These are phyloP conservation scores for Drosophila paulistorum DNA, from an alignment of 1,140 invertebrate genomes.

Conservation along the genomic window DNA sequence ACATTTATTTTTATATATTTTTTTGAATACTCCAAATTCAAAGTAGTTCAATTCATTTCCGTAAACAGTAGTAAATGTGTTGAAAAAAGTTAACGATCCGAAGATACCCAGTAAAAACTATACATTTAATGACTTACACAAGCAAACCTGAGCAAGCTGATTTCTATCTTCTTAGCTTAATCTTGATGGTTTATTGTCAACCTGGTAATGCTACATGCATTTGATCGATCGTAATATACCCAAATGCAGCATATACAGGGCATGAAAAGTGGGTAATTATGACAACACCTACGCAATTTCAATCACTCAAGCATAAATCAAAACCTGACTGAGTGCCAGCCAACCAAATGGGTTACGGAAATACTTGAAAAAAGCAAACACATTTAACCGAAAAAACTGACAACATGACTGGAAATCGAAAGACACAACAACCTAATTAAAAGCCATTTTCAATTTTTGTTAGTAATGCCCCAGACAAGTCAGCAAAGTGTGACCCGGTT, in stretches of 20 bases:
- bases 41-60: slow-evolving; percentile 3
- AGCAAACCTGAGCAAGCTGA: too few relatives aligned
- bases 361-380: slow-evolving; percentile 4
- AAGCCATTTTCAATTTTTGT: slow-evolving; percentile 64
- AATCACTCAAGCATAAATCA: slow-evolving; percentile 18
- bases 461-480: slow-evolving; percentile 41
- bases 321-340: slow-evolving; percentile 5
- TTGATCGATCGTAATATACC: neutral
- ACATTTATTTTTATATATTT: neutral
- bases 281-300: slow-evolving; percentile 21
- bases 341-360: slow-evolving; percentile 18
- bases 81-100: neutral
- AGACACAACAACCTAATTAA: slow-evolving; percentile 56
- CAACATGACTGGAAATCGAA: neutral
- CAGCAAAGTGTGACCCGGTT: slow-evolving; percentile 48
- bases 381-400: slow-evolving; percentile 12
- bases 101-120: neutral
- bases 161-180: too few relatives aligned
- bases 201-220: neutral
- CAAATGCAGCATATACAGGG: neutral
- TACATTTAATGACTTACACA: too few relatives aligned
- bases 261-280: slow-evolving; percentile 12
- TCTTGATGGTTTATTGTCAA: neutral
- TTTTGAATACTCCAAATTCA: neutral
- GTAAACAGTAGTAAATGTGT: neutral